A percentile compares a stretch with the other conserved stretches of the same genome.
Conservation (phyloP, 2,797 vertebrate species). For the Gila robusta region DNA sequence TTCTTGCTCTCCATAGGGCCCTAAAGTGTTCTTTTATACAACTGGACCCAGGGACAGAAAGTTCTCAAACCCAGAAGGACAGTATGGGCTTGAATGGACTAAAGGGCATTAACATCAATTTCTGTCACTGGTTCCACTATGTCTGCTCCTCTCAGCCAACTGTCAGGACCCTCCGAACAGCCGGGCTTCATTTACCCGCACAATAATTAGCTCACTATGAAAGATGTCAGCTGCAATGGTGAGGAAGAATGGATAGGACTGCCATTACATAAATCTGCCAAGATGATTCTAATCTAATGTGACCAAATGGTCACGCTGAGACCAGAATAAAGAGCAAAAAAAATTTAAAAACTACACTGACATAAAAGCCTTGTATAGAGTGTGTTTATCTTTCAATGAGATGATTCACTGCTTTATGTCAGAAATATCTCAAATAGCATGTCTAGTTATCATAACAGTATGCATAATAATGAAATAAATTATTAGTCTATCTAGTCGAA, state of each 20-base stretch:
- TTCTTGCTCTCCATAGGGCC: neutral
- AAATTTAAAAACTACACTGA: neutral
- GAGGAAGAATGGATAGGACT: constrained; percentile 53
- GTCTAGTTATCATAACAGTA: neutral
- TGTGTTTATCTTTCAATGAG: neutral
- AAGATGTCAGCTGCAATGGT: constrained; percentile 50
- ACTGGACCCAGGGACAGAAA: neutral
- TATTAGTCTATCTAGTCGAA: neutral
- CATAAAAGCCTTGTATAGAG: constrained; percentile 10
- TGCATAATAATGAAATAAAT: neutral
- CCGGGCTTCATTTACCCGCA: constrained; percentile 29
- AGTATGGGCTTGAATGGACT: constrained; percentile 7
- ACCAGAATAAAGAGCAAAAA: constrained; percentile 12
- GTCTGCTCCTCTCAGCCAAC: constrained; percentile 53
- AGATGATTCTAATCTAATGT: constrained; percentile 39
- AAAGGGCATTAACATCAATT: constrained; percentile 43
- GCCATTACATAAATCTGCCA: constrained; percentile 56
- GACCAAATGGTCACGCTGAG: constrained; percentile 34
- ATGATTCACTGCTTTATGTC: neutral
- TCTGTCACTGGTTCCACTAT: constrained; percentile 39
- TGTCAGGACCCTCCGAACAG: constrained; percentile 46
- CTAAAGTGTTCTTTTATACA: neutral
- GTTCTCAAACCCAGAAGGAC: neutral
- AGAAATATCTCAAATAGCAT: neutral
- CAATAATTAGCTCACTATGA: constrained; percentile 58